phyloP scores from a whole-genome alignment of 2,113 vertebrate genomes.

The Corvus cornix region DNA sequence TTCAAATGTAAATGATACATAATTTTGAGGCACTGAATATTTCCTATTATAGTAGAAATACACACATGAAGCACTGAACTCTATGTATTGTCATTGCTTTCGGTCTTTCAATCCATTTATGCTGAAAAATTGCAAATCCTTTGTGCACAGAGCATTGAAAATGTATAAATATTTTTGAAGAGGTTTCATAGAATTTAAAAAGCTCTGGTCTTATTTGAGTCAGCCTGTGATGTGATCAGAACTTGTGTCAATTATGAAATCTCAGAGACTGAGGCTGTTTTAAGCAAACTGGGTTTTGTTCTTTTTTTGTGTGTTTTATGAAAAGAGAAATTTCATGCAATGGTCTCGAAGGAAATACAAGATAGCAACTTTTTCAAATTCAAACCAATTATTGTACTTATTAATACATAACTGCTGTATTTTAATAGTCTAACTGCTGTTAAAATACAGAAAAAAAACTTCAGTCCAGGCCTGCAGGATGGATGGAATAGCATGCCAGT shows the following conservation, averaged over 20 bases:
- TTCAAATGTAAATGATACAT: neutral
- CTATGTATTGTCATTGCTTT: neutral
- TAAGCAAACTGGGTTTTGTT: neutral
- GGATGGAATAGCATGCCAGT: neutral
- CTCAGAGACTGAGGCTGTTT: neutral
- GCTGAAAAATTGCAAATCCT: constrained; percentile 35
- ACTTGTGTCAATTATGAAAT: neutral
- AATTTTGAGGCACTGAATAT: neutral
- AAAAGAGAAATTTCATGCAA: neutral
- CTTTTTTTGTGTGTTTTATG: neutral
- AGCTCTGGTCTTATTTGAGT: neutral
- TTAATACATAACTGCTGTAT: neutral
- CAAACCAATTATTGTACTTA: neutral
- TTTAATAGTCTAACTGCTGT: neutral
- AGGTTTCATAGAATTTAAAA: constrained; percentile 1
- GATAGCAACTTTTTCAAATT: neutral
- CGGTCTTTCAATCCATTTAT: neutral
- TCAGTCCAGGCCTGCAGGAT: neutral
- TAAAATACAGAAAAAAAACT: neutral
- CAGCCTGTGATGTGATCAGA: constrained; percentile 2
- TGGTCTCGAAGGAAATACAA: neutral
- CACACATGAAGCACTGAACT: neutral
- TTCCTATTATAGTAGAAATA: neutral
- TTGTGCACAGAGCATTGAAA: neutral
- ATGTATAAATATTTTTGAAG: constrained; percentile 31